phyloP scores from a whole-genome alignment of 1,140 invertebrate genomes.

The Zaprionus gabonicus region DNA sequence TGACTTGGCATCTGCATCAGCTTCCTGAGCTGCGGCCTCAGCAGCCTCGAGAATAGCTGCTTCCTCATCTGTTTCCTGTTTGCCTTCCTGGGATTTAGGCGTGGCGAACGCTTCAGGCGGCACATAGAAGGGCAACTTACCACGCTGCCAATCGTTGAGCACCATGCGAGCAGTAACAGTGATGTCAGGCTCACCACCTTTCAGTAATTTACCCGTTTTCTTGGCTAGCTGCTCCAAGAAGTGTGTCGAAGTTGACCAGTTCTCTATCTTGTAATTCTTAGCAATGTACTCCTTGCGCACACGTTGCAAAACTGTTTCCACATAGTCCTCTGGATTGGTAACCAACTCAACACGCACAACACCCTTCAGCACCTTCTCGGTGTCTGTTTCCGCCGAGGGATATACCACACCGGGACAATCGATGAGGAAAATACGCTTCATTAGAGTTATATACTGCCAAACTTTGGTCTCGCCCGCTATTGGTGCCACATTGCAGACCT shows the following conservation, averaged over 20 bases:
- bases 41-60: background rate
- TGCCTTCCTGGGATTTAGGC: constrained; percentile 84
- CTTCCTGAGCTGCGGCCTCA: constrained; percentile 45
- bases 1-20: constrained; percentile 74
- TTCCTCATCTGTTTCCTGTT: constrained; percentile 43
- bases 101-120: constrained; percentile 91
- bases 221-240: constrained; percentile 97
- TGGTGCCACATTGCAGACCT: constrained; percentile 99
- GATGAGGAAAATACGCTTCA: constrained; percentile 98
- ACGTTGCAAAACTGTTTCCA: constrained; percentile 93
- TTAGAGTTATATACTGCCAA: constrained; percentile 99
- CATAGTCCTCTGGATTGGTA: constrained; percentile 97
- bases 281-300: constrained; percentile 95
- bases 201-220: constrained; percentile 95
- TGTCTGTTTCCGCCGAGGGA: constrained; percentile 95
- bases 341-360: constrained; percentile 98
- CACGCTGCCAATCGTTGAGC: constrained; percentile 99
- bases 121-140: constrained; percentile 97
- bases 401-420: constrained; percentile 99
- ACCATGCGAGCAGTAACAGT: constrained; percentile 96
- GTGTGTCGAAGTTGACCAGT: constrained; percentile 92
- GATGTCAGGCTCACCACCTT: constrained; percentile 98
- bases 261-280: constrained; percentile 95
- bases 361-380: constrained; percentile 98
- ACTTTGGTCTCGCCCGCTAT: constrained; percentile 99